phyloP scores from a whole-genome alignment of 2,888 invertebrate genomes.

The Tethea ocularis region DNA sequence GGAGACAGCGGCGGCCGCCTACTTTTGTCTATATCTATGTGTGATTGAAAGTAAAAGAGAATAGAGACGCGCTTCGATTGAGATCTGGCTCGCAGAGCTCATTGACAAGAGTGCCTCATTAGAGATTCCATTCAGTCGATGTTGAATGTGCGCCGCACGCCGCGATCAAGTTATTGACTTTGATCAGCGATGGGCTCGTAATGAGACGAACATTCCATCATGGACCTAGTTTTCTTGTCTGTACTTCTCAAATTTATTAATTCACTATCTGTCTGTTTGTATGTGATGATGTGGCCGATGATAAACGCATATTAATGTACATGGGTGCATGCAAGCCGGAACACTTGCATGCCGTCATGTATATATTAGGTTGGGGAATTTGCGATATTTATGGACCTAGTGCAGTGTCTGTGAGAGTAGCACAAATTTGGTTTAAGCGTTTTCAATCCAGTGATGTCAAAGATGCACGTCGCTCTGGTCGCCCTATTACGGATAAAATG shows the following conservation, averaged over 20 bases:
- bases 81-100: conserved; percentile 46
- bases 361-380: too few species aligned
- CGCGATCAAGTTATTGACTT: conserved; percentile 48
- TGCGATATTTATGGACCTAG: too few species aligned
- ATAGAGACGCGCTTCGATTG: conserved; percentile 47
- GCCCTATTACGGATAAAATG: too few species aligned
- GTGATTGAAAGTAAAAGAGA: conserved; percentile 59
- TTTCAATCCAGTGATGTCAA: too few species aligned
- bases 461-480: too few species aligned
- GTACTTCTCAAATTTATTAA: conserved; percentile 24
- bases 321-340: too few species aligned
- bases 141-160: conserved; percentile 32
- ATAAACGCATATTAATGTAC: too few species aligned
- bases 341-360: too few species aligned
- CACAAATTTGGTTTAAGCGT: too few species aligned
- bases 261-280: neutral
- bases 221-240: conserved; percentile 37
- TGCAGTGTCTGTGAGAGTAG: too few species aligned
- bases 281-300: too few species aligned
- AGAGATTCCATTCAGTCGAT: conserved; percentile 50
- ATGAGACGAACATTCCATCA: conserved; percentile 43
- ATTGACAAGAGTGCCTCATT: conserved; percentile 65
- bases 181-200: conserved; percentile 33
- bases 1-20: conserved; percentile 45
- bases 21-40: conserved; percentile 44